Evolutionary conservation across 2,888 invertebrate genomes (phyloP), one percentile per base, ranked within the genome.

Genomic region (Acrocera orbiculus): DNA sequence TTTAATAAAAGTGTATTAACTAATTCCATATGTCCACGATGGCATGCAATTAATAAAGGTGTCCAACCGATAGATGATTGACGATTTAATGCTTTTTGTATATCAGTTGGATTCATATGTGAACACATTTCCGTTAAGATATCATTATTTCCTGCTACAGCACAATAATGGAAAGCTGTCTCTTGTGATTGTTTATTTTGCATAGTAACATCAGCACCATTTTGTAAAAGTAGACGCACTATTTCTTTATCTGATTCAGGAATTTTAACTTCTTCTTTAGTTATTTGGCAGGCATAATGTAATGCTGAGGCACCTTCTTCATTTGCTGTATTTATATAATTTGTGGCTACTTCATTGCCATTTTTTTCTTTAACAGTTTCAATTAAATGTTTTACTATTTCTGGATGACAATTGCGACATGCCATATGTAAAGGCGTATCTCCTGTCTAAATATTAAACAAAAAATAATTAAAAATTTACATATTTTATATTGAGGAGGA

Each of bases 11-110:
- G 66, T 40, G 83, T 85, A 50, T 71, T 83, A 26, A 95, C 90
- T 45, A 96, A 74, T 52, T 89, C 86, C 66, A 86, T 79, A 57
- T 98, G 96, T 5, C 95, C 98, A 53, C 85, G 73, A 53, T 95
- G 80, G 50, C 95, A 86, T 14, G 98, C 96, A 47, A 96, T 92
- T 32, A 96, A 65, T 43, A 98, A 65, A 10, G 98, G 96, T 0
- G 96, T 95, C 93, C 96, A 96, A 7, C 98, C 83, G 42, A 89
- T 78, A 37, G 80, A 79, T 36, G 87, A 85, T 56, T 96, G 96
- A 49, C 79, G 77, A 56, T 98, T 98, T 47, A 96, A 69, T 1
- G 92, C 90, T 56, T 82, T 79, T 50, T 92, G 86, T n/a, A 92
- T 76, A 42, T 87, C 85, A 2, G 82, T 80, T 2, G 85, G 70